Conservation (phyloP, 2,797 vertebrate genomes). For the Chrysocyon brachyurus region DNA sequence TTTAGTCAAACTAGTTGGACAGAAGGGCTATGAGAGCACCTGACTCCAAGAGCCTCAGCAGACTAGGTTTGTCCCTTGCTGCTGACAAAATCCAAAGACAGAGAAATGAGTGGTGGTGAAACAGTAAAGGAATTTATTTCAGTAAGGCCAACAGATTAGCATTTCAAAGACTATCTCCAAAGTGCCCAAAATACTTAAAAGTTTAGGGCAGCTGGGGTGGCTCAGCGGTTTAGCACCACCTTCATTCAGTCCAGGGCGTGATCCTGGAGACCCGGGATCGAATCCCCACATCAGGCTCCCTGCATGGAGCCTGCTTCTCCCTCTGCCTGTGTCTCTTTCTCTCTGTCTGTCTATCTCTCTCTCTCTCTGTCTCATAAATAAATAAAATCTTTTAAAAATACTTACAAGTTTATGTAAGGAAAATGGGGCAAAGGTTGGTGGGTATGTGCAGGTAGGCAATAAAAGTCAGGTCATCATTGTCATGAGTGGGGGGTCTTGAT, state of each 20-base stretch:
- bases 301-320: too few species aligned
- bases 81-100: not conserved
- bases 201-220: not conserved
- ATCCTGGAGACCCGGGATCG: too few species aligned
- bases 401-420: not conserved
- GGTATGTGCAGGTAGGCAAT: not conserved
- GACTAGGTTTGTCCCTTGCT: not conserved
- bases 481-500: not conserved
- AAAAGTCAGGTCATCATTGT: not conserved
- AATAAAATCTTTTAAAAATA: not conserved
- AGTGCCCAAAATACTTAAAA: not conserved
- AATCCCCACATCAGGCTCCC: too few species aligned
- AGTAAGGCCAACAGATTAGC: not conserved
- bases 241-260: too few species aligned
- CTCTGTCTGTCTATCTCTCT: too few species aligned
- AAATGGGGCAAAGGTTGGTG: not conserved
- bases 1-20: not conserved
- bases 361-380: too few species aligned
- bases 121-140: not conserved
- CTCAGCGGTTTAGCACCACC: too few species aligned
- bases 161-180: not conserved
- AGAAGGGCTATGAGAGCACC: not conserved
- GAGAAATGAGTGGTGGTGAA: not conserved
- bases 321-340: too few species aligned
- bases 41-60: not conserved